Conservation (phyloP, 2,888 invertebrate genomes). For the Platycheirus rosarum region DNA sequence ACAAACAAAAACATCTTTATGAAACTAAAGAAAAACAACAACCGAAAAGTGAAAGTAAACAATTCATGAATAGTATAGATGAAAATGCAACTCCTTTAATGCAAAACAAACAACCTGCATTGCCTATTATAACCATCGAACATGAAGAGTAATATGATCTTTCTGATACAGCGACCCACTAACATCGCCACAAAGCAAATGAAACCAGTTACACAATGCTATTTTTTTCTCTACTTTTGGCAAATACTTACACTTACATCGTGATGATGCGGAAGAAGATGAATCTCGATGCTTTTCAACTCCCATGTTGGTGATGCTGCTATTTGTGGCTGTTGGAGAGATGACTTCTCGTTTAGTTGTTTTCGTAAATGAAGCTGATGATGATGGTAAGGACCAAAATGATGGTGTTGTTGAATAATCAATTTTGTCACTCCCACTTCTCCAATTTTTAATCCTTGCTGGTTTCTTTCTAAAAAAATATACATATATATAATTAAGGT, state of each 20-base stretch:
- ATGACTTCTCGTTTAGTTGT: slow-evolving; percentile 76
- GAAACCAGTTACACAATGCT: slow-evolving; percentile 59
- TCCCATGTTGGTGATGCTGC: slow-evolving; percentile 78
- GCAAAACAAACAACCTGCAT: slow-evolving; percentile 58
- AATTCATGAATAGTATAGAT: slow-evolving; percentile 9
- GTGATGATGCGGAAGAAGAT: slow-evolving; percentile 75
- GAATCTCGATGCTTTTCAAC: slow-evolving; percentile 79
- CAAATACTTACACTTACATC: slow-evolving; percentile 78
- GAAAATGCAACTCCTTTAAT: slow-evolving; percentile 47
- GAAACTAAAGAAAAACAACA: neutral
- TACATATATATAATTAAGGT: neutral
- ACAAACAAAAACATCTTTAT: no score
- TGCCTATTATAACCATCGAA: slow-evolving; percentile 32
- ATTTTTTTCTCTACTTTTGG: slow-evolving; percentile 32
- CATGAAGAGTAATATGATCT: slow-evolving; percentile 57
- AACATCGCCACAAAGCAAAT: slow-evolving; percentile 63
- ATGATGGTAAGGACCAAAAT: slow-evolving; percentile 63
- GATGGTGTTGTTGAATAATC: slow-evolving; percentile 62
- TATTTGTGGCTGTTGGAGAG: slow-evolving; percentile 74
- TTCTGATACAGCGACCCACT: slow-evolving; percentile 71
- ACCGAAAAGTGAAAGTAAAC: slow-evolving; percentile 49
- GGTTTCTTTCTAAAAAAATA: slow-evolving; percentile 77
- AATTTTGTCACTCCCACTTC: slow-evolving; percentile 76
- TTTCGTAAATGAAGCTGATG: slow-evolving; percentile 70
- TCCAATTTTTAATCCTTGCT: slow-evolving; percentile 79